A percentile compares a stretch with the other conserved stretches of the same genome.
phyloP scores from a whole-genome alignment of 2,797 vertebrate species.

The Sphaeramia orbicularis region DNA sequence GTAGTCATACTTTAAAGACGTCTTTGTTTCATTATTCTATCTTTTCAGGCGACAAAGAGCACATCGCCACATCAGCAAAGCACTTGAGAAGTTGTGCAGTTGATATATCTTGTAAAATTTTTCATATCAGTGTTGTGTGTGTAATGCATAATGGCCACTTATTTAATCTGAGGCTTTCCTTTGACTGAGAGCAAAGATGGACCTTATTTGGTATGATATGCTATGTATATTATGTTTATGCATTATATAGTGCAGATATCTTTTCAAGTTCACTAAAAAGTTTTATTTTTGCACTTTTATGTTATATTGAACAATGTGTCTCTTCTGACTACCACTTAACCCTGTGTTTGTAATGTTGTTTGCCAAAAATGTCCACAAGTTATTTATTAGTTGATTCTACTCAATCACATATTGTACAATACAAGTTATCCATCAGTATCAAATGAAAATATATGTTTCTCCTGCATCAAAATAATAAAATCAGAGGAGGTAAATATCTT shows the following conservation, averaged over 20 bases:
- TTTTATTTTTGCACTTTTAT: conserved; percentile 73
- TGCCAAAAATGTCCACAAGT: conserved; percentile 55
- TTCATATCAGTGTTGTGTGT: conserved; percentile 45
- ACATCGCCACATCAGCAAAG: conserved; percentile 36
- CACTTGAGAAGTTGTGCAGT: conserved; percentile 64
- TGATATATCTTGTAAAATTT: conserved; percentile 41
- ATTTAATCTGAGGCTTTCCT: conserved; percentile 68
- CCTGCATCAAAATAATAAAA: conserved; percentile 11
- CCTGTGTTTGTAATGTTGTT: conserved; percentile 60
- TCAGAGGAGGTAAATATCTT: conserved; percentile 4
- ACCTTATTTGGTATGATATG: conserved; percentile 63
- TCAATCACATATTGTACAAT: conserved; percentile 63
- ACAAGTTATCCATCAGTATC: conserved; percentile 54
- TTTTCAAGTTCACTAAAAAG: conserved; percentile 59
- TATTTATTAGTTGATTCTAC: conserved; percentile 77
- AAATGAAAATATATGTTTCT: conserved; percentile 28
- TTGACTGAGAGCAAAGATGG: conserved; percentile 59
- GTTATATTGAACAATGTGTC: conserved; percentile 57
- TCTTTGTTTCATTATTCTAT: conserved; percentile 21
- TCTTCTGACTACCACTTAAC: conserved; percentile 59
- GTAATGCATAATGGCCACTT: conserved; percentile 57
- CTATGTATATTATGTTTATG: conserved; percentile 76
- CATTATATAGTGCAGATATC: conserved; percentile 64
- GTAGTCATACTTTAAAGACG: background rate
- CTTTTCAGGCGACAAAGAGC: conserved; percentile 35